Evolutionary conservation across 2,113 vertebrate genomes (phyloP).

Genomic region (Physeter macrocephalus): DNA sequence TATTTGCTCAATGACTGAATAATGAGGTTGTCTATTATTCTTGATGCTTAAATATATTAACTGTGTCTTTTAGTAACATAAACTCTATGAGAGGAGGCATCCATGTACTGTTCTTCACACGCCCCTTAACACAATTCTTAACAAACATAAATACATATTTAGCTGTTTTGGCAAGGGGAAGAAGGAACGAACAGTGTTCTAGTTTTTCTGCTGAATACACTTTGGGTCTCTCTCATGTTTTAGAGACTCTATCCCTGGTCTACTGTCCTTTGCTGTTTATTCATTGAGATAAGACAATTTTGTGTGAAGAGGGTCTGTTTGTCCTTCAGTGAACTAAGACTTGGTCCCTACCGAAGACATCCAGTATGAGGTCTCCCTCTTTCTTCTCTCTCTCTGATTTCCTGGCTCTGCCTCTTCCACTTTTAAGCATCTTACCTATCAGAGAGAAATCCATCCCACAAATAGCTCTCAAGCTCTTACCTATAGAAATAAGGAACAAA

Average conservation of each 20-base stretch:
- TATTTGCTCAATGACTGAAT: background rate
- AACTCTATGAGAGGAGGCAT: background rate
- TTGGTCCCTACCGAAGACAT: background rate
- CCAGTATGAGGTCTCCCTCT: background rate
- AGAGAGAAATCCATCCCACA: background rate
- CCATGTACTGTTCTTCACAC: background rate
- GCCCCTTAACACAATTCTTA: background rate
- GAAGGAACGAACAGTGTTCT: background rate
- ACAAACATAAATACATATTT: background rate
- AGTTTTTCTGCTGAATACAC: background rate
- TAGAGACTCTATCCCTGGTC: background rate
- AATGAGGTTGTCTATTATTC: background rate
- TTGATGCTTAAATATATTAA: background rate
- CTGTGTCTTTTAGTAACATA: background rate
- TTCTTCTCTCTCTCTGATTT: background rate
- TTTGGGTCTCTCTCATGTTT: background rate
- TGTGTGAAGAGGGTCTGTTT: background rate
- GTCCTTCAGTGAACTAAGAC: background rate
- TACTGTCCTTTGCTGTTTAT: background rate
- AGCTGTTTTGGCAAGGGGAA: background rate
- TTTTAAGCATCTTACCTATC: background rate
- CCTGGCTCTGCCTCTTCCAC: background rate
- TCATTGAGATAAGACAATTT: background rate
- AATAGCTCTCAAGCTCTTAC: slow-evolving; percentile 14
- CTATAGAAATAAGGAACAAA: slow-evolving; percentile 25